Conservation (phyloP, 2,113 vertebrate genomes). For the Talpa occidentalis region DNA sequence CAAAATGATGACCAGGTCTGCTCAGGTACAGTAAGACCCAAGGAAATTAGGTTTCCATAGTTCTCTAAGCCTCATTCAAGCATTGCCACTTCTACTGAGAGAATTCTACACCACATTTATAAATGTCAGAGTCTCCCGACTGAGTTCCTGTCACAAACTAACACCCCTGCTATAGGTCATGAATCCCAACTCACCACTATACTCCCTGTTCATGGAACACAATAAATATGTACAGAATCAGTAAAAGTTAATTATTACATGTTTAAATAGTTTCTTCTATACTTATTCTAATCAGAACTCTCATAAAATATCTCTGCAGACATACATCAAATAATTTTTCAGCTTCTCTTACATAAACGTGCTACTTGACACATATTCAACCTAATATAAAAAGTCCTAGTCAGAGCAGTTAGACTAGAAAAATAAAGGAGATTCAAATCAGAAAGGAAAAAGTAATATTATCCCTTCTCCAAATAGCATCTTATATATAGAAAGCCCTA, state of each 20-base stretch:
- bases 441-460: neutral
- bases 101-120: too few species aligned
- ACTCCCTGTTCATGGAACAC: neutral
- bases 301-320: neutral
- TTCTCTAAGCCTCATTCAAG: too few species aligned
- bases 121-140: too few species aligned
- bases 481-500: neutral
- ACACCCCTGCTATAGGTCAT: too few species aligned
- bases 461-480: neutral
- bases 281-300: neutral
- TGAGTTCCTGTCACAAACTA: too few species aligned
- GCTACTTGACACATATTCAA: neutral
- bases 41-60: too few species aligned
- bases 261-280: neutral
- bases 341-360: neutral
- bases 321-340: neutral
- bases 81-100: too few species aligned
- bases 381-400: too few species aligned
- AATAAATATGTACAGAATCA: neutral
- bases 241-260: neutral
- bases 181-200: neutral
- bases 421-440: neutral
- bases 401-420: too few species aligned
- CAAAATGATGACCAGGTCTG: too few species aligned
- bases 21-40: too few species aligned